Percentiles rank a stretch among this genome's conserved stretches.
phyloP scores from a whole-genome alignment of 2,888 invertebrate genomes.

The Mystacides longicornis region DNA sequence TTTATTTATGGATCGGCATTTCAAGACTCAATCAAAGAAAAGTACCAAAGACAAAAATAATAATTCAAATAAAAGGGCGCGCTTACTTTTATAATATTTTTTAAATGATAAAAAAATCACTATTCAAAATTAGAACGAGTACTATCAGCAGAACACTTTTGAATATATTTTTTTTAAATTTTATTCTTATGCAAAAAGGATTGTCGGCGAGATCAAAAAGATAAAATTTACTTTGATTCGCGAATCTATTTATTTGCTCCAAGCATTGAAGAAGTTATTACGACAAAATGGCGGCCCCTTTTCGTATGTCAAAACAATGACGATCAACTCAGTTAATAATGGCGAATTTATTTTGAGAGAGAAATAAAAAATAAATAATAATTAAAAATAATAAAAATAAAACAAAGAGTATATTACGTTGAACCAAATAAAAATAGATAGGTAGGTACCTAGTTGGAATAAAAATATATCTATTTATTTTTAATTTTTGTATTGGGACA shows the following conservation, averaged over 20 bases:
- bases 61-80: background rate
- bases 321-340: constrained; percentile 12
- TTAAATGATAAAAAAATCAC: background rate
- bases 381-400: constrained; percentile 18
- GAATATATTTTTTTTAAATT: no score
- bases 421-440: constrained; percentile 13
- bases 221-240: background rate
- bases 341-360: background rate
- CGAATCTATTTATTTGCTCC: background rate
- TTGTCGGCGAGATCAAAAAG: background rate
- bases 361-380: background rate
- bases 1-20: no score
- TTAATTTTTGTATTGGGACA: background rate
- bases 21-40: no score
- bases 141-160: no score
- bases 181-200: no score
- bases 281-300: constrained; percentile 13
- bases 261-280: background rate
- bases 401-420: constrained; percentile 6
- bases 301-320: constrained; percentile 22
- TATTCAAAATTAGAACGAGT: no score
- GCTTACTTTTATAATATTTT: background rate
- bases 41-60: no score
- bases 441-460: background rate
- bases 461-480: no score